Percentiles rank a stretch among this genome's conserved stretches.
Evolutionary conservation across 2,888 invertebrate genomes (phyloP).

Genomic region (Eupeodes luniger): DNA sequence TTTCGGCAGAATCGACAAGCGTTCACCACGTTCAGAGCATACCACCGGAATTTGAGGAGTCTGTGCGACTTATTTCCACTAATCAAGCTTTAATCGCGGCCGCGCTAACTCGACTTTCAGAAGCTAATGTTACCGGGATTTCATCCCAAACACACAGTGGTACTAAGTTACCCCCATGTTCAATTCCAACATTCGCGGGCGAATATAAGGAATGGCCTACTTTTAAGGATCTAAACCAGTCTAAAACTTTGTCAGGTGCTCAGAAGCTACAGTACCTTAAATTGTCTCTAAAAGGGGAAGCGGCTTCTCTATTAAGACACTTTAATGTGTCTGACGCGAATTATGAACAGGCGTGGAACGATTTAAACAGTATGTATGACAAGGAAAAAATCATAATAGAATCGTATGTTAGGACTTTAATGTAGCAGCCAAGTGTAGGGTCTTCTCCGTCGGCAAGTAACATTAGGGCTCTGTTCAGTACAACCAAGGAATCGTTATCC

Average conservation of each 20-base stretch:
- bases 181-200: slow-evolving; percentile 1
- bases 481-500: slow-evolving; percentile 6
- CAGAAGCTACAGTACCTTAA: slow-evolving; percentile 25
- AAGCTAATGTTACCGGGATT: too few species aligned
- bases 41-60: too few species aligned
- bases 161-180: neutral
- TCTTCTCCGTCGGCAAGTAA: too few species aligned
- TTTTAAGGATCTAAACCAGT: slow-evolving; percentile 23
- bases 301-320: too few species aligned
- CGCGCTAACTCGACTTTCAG: too few species aligned
- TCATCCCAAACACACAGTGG: too few species aligned
- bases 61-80: too few species aligned
- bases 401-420: neutral
- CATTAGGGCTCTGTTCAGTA: neutral
- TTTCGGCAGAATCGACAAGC: too few species aligned
- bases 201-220: slow-evolving; percentile 24
- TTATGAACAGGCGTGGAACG: neutral
- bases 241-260: neutral
- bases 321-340: too few species aligned
- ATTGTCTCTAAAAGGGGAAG: slow-evolving; percentile 14
- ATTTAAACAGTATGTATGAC: slow-evolving; percentile 27
- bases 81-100: too few species aligned
- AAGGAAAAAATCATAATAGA: slow-evolving; percentile 19
- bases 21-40: too few species aligned
- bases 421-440: neutral